A percentile compares a stretch with the other conserved stretches of the same genome.
Conservation (phyloP, 2,888 invertebrate species). For the Scaptomyza parva region DNA sequence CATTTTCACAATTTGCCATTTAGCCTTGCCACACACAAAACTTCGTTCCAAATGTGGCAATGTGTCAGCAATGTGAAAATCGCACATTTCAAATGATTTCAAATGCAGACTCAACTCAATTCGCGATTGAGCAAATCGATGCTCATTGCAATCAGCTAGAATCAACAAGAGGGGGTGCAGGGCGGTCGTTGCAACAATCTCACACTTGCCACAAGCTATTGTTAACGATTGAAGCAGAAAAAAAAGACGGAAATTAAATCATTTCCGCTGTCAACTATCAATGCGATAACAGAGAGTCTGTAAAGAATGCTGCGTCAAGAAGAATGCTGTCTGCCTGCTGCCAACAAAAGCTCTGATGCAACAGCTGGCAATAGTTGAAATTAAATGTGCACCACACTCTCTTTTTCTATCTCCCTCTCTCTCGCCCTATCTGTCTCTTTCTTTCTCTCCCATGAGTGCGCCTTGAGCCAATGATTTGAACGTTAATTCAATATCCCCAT, state of each 20-base stretch:
- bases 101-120: constrained; percentile 30
- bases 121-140: constrained; percentile 20
- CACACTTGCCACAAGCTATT: constrained; percentile 35
- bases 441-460: constrained; percentile 12
- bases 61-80: constrained; percentile 20
- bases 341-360: constrained; percentile 58
- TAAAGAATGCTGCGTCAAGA: constrained; percentile 10
- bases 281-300: constrained; percentile 16
- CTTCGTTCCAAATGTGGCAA: neutral
- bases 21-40: too few species aligned
- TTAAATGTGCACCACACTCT: constrained; percentile 48
- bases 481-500: constrained; percentile 39
- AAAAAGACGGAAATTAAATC: constrained; percentile 71
- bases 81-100: constrained; percentile 28
- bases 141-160: constrained; percentile 35
- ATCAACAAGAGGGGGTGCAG: too few species aligned
- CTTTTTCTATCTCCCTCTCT: too few species aligned
- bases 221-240: constrained; percentile 14
- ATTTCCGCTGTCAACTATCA: constrained; percentile 63
- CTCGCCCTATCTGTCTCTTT: constrained; percentile 35
- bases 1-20: constrained; percentile 12
- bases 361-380: constrained; percentile 62
- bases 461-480: constrained; percentile 25
- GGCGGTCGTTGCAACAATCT: constrained; percentile 43
- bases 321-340: constrained; percentile 43